Evolutionary conservation across 2,888 invertebrate genomes (phyloP), one percentile per base, ranked within the genome.

Genomic region (Cantharis nigra): DNA sequence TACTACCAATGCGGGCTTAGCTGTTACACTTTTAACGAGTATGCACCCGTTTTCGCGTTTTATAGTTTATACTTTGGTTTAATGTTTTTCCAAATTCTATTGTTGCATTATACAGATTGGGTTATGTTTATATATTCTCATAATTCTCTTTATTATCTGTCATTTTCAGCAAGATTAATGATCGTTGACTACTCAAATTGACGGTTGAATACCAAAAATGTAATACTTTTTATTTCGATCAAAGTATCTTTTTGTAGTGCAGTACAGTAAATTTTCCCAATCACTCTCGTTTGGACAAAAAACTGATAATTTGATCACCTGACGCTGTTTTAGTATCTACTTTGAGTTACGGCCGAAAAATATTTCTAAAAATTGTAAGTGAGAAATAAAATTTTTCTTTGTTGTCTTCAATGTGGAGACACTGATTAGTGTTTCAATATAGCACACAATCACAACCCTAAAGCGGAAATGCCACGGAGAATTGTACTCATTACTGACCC

Each of bases 391-490:
- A 13, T 4, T n/a, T 13, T 4, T 33, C 13, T 13, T 33, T 33
- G 33, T 33, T 13, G 33, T 33, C n/a, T 33, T 33, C 7, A 49
- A n/a, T 16, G 26, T 10, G 63, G 70, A 69, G 82, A 87, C 87
- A 86, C 85, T 86, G 87, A 87, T 87, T 86, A 86, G 87, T 87
- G 86, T 86, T 84, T 85, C 86, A 87, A 87, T 88, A 87, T 87
- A 87, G 87, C 86, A 86, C 83, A 84, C 83, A 85, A 85, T 83
- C 81, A 82, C 81, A 84, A 82, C 85, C 86, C 86, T 83, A 81
- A 79, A 82, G 83, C 85, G 85, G 86, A 85, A 85, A 85, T 84
- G 81, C 83, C 84, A 84, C 83, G 84, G 85, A 86, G 85, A 87
- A 87, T 87, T 84, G 86, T 85, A 79, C 87, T 87, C 87, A 87